Evolutionary conservation across 2,797 vertebrate species (phyloP), one percentile per base, ranked within the genome.

Genomic region (Eulemur albifrons): DNA sequence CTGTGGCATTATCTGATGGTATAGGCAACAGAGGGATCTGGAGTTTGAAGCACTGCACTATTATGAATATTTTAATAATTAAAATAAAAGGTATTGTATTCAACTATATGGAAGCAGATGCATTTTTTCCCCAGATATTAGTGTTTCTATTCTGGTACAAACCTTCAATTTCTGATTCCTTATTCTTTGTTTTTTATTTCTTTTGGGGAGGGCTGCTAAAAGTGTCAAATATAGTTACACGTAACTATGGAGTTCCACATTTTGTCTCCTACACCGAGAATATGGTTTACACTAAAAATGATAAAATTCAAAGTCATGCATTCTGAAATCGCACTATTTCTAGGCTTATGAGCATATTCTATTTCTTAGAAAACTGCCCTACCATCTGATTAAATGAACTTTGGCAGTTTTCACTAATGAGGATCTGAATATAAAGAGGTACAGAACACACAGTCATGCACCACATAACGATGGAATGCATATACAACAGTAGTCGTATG

Each of bases 91-190:
- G 79, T 54, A 67, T 17, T 87, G 40, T 79, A 43, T 18, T 84
- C 27, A 69, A 72, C 45, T 70, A 7, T 14, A 75, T 87, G 35
- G 70, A 81, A 48, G 21, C 7, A 43, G 12, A 57, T 69, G 10
- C 23, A 25, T 52, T 17, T 67, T 63, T 21, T 15, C 2, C 48
- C 45, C 45, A 27, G 61, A 88, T 63, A 65, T 25, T 75, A 30
- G 27, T 79, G 20, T 82, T 93, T 89, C 81, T 90, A 83, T 88
- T 93, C 70, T 67, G 32, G 48, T 45, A 57, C 5, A 94, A 86
- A 80, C 10, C 13, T 93, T 82, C 21, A 57, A 57, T 75, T 89
- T 94, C 52, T 79, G 52, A 30, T 83, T 83, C 35, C 27, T 80
- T 4, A 25, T 83, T 90, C 32, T 73, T 25, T 72, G 23, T 84